Base-by-base conservation (phyloP, 2,797 vertebrate species). In the Platyrinchus mystaceus region DNA sequence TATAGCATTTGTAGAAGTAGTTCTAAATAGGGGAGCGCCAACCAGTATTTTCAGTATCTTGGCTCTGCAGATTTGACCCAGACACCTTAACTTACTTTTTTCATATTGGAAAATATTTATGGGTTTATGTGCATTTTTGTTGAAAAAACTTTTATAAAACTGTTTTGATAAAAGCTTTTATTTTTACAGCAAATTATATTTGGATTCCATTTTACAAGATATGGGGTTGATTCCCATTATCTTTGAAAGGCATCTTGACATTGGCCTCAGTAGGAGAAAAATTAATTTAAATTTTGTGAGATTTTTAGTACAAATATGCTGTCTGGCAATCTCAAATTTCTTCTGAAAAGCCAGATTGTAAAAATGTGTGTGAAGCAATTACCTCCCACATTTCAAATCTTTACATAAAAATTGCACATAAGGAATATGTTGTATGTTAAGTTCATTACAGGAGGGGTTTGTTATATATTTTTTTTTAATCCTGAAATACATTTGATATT, bases 401-500 rank as follows among this genome's bases (percentile, higher is more conserved):
- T 89, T 27, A 74, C 20, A 36, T 67, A 66, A 68, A 81, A 89
- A 67, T 32, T 93, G 75, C 82, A 85, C 46, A 37, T 83, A 87
- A 85, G 37, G 75, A 95, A 93, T 21, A n/a, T 62, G 41, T 3
- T 43, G 36, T 71, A 55, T 26, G 44, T 60, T 68, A 90, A 60
- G 76, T 44, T 83, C 26, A 66, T 77, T 87, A 78, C 37, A 85
- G 44, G 75, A 94, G 73, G 60, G 60, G 78, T 93, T 90, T 49
- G 41, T 86, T 93, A 83, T 30, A 0, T 81, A 20, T 90, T 30
- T 44, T 95, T 96, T 96, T 97, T 90, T 89, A 97, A 95, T 96
- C 95, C 94, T 96, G 95, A 95, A 95, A 96, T 92, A 85, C 89
- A 91, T 93, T 80, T 64, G 56, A 13, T 89, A 92, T 55, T 87